phyloP scores from a whole-genome alignment of 1,140 invertebrate genomes.

The Hyles euphorbiae region DNA sequence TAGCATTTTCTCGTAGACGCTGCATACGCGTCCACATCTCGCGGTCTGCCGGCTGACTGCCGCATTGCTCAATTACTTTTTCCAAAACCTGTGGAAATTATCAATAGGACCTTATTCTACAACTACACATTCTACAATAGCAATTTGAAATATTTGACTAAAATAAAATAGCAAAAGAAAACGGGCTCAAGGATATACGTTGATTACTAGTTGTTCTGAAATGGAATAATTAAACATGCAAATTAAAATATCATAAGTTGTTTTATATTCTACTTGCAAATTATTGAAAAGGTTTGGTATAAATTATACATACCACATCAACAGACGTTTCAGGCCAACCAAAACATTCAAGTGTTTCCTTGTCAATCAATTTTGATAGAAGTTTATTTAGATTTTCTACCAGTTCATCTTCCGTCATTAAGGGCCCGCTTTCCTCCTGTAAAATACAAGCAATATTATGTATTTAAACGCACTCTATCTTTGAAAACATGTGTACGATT shows the following conservation, averaged over 20 bases:
- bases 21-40: constrained; percentile 55
- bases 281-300: too few relatives aligned
- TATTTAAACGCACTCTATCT: too few relatives aligned
- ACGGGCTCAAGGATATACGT: too few relatives aligned
- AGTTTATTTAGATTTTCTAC: constrained; percentile 45
- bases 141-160: too few relatives aligned
- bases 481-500: neutral
- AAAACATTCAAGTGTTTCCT: constrained; percentile 46
- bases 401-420: constrained; percentile 59
- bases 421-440: constrained; percentile 34
- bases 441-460: constrained; percentile 14
- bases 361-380: constrained; percentile 49
- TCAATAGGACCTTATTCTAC: neutral
- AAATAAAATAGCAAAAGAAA: too few relatives aligned
- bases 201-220: too few relatives aligned
- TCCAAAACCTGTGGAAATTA: constrained; percentile 42
- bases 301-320: constrained; percentile 35
- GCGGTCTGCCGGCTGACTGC: constrained; percentile 45
- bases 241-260: too few relatives aligned
- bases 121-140: too few relatives aligned
- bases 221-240: too few relatives aligned
- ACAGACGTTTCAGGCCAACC: constrained; percentile 53
- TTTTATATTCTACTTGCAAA: too few relatives aligned
- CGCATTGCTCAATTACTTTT: constrained; percentile 56
- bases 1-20: constrained; percentile 60